Evolutionary conservation across 2,888 invertebrate genomes (phyloP).

Genomic region (Cantharis flavilabris): DNA sequence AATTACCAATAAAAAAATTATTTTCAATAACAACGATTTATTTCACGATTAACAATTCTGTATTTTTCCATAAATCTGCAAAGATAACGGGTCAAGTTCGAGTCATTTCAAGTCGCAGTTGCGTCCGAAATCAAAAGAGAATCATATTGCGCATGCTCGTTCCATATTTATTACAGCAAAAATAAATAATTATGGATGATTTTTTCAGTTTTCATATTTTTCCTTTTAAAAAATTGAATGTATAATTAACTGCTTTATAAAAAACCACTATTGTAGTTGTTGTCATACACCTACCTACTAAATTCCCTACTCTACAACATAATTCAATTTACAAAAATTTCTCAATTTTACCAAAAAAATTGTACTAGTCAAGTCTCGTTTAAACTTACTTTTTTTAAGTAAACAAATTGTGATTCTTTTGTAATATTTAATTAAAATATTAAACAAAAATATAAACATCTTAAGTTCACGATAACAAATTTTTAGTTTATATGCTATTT

Average conservation of each 20-base stretch:
- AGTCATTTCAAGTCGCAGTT: slow-evolving; percentile 16
- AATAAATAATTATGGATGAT: not conserved
- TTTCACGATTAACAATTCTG: slow-evolving; percentile 6
- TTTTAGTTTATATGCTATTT: not conserved
- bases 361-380: not conserved
- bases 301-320: not conserved
- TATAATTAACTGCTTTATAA: not conserved
- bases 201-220: not conserved
- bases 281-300: not conserved
- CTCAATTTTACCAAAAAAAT: not conserved
- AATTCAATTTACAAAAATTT: not conserved
- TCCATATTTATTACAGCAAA: not conserved
- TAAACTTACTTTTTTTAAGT: not conserved
- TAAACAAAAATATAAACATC: not conserved
- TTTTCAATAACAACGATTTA: not conserved
- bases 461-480: not conserved
- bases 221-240: not conserved
- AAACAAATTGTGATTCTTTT: not conserved
- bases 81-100: slow-evolving; percentile 29
- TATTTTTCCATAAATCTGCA: slow-evolving; percentile 27
- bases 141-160: not conserved
- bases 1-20: not conserved
- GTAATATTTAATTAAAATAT: not conserved
- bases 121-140: slow-evolving; percentile 2
- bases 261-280: not conserved